A percentile compares a stretch with the other conserved stretches of the same genome.
phyloP scores from a whole-genome alignment of 2,113 vertebrate genomes.

The Percopsis transmontana region DNA sequence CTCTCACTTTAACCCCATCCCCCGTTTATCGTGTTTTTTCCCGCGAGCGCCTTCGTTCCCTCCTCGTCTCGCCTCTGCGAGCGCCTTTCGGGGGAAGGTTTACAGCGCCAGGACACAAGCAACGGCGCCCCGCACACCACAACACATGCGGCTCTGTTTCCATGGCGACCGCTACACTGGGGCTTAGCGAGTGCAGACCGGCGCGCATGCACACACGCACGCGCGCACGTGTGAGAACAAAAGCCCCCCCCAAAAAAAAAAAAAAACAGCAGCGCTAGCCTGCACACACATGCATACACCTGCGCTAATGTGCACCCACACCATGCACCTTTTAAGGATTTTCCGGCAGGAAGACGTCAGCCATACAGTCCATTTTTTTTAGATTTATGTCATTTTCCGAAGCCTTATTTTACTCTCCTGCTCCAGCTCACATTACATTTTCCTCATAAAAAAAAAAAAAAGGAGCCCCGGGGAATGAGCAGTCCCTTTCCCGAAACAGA shows the following conservation, averaged over 20 bases:
- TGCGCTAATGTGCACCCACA: conserved; percentile 43
- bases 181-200: conserved; percentile 72
- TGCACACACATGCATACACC: conserved; percentile 6
- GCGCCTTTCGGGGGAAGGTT: conserved; percentile 53
- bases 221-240: neutral
- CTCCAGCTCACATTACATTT: conserved; percentile 41
- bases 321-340: conserved; percentile 52
- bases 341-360: conserved; percentile 39
- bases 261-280: conserved; percentile 35
- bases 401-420: conserved; percentile 11
- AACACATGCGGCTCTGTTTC: conserved; percentile 75
- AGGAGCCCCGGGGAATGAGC: conserved; percentile 14
- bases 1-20: too few species aligned
- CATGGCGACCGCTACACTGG: conserved; percentile 75
- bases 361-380: conserved; percentile 20
- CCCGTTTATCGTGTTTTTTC: neutral
- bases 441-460: conserved; percentile 34
- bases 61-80: conserved; percentile 2
- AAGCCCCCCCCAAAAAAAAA: neutral
- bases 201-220: conserved; percentile 40
- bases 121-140: conserved; percentile 76
- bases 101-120: conserved; percentile 70
- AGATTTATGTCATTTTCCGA: conserved; percentile 39
- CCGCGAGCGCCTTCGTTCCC: conserved; percentile 17
- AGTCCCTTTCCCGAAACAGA: conserved; percentile 24